A percentile compares a stretch with the other conserved stretches of the same genome.
phyloP scores from a whole-genome alignment of 2,888 invertebrate genomes.

The Caenorhabditis sp. region DNA sequence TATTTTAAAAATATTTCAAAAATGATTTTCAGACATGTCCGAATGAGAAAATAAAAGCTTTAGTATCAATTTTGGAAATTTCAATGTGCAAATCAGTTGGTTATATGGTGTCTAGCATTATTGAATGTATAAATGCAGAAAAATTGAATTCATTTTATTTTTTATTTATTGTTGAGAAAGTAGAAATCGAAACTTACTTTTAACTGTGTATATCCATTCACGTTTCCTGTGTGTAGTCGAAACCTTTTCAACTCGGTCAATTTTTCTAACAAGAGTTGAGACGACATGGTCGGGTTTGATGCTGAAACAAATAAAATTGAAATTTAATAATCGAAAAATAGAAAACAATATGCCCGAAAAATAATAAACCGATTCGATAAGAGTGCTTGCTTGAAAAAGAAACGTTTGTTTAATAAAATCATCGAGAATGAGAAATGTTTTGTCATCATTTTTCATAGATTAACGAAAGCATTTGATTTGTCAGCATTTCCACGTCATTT shows the following conservation, averaged over 20 bases:
- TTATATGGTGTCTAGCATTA: too few relatives aligned
- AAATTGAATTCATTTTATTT: too few relatives aligned
- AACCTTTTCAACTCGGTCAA: constrained; percentile 50
- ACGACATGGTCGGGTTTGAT: constrained; percentile 28
- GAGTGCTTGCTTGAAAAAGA: background rate
- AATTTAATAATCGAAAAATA: background rate
- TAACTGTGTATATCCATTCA: constrained; percentile 69
- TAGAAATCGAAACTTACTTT: constrained; percentile 63
- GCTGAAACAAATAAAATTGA: background rate
- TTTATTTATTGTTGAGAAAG: too few relatives aligned
- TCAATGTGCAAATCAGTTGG: too few relatives aligned
- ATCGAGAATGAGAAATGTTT: constrained; percentile 9
- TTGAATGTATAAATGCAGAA: too few relatives aligned
- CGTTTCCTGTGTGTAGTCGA: constrained; percentile 70
- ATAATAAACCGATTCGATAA: background rate
- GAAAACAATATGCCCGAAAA: background rate
- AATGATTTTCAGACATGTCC: too few relatives aligned
- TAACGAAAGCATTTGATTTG: constrained; percentile 14
- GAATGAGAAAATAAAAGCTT: too few relatives aligned
- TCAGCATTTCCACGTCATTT: constrained; percentile 28
- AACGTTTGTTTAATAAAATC: constrained; percentile 2
- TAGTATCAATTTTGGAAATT: too few relatives aligned
- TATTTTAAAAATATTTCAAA: too few relatives aligned
- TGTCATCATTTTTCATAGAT: constrained; percentile 34
- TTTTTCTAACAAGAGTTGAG: constrained; percentile 39